phyloP scores from a whole-genome alignment of 92 coral and sea anemone species.

The Epizoanthus stellaris region DNA sequence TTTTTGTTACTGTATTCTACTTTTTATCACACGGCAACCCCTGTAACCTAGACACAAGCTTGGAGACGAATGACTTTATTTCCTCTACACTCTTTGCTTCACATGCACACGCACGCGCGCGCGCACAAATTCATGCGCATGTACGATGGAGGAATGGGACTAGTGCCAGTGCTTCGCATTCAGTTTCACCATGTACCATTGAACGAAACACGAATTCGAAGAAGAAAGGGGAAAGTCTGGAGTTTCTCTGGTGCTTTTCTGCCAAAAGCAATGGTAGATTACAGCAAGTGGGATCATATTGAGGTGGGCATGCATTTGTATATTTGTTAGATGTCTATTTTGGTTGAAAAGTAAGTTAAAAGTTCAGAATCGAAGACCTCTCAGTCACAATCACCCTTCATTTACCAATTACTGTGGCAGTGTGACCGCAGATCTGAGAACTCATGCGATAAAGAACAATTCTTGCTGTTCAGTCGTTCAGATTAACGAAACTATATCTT shows the following conservation, averaged over 20 bases:
- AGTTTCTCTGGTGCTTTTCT: constrained; percentile 27
- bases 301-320: constrained; percentile 66
- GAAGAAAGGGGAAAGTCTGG: neutral
- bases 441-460: too few relatives aligned
- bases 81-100: too few relatives aligned
- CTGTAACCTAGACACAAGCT: too few relatives aligned
- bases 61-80: too few relatives aligned
- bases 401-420: too few relatives aligned
- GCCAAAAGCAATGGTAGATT: constrained; percentile 89
- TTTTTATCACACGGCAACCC: too few relatives aligned
- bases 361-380: neutral
- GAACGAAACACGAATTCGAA: neutral
- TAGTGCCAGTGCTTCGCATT: constrained; percentile 26
- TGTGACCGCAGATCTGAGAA: too few relatives aligned
- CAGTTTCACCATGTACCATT: neutral
- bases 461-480: too few relatives aligned
- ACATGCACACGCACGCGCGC: too few relatives aligned
- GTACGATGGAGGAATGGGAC: constrained; percentile 13
- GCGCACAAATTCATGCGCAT: too few relatives aligned
- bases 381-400: neutral
- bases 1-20: too few relatives aligned
- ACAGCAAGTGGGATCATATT: constrained; percentile 99
- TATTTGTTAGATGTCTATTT: neutral
- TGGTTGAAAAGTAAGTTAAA: neutral
- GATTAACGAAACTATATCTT: too few relatives aligned